Evolutionary conservation across 2,888 invertebrate genomes (phyloP), one percentile per base, ranked within the genome.

Genomic region (Beris morrisii): DNA sequence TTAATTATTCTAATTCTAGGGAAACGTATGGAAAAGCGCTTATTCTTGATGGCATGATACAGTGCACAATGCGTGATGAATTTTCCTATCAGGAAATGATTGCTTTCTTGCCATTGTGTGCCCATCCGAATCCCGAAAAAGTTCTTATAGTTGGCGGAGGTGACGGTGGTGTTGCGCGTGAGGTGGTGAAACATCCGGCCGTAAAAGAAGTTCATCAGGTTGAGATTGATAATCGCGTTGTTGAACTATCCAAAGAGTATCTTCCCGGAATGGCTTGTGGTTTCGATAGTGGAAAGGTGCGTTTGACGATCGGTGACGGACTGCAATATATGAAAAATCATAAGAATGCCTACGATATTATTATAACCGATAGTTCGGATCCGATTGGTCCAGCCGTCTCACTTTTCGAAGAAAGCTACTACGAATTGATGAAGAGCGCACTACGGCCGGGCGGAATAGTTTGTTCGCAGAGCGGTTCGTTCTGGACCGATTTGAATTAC

Each of bases 41-140:
- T 55, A 89, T 97, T 3, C 82, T 99, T 50, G 98, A 99, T 82
- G 97, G 96, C 30, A 93, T 97, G 31, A 96, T 99, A 72, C 99
- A 99, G 78, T 97, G 96, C 75, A 94, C 97, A 0, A 91, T 97
- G 78, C 86, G 87, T 73, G 99, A 99, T 83, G 99, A 99, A 80
- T 97, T 93, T 81, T 88, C 97, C 0, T 99, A 99, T 80, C 98
- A 98, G 82, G 99, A 99, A 83, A 97, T 97, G 97, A 93, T 99
- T 73, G 87, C 96, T 0, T 95, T 96, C 78, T 80, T 99, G 54
- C 96, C 99, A 0, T 81, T 99, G 2, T 94, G 93, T 77, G 88
- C 89, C 71, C 99, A 99, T 81, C 89, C 91, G 5, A 88, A 90
- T 74, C 99, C 99, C 0, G 88, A 91, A 76, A 91, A 89, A 73